Conservation (phyloP, 2,113 vertebrate species). For the Capra hircus region DNA sequence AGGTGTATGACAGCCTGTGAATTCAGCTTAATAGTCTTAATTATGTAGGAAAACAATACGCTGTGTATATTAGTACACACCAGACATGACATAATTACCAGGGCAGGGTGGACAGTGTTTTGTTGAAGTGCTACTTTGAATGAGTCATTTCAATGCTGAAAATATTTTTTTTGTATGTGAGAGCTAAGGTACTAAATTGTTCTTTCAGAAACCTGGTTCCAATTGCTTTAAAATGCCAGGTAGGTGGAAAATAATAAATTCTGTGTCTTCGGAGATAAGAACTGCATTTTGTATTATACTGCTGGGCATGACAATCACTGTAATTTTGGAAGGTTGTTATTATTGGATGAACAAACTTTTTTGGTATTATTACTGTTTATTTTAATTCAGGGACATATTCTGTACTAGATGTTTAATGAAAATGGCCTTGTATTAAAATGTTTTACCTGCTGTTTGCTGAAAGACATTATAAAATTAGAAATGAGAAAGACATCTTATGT, state of each 20-base stretch:
- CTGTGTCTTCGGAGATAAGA: slow-evolving; percentile 65
- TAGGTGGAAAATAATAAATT: slow-evolving; percentile 67
- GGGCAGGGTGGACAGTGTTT: slow-evolving; percentile 73
- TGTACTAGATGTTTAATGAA: slow-evolving; percentile 60
- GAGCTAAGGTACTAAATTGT: slow-evolving; percentile 74
- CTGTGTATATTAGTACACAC: slow-evolving; percentile 73
- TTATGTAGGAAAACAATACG: slow-evolving; percentile 72
- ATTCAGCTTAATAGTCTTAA: slow-evolving; percentile 75
- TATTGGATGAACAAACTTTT: slow-evolving; percentile 69
- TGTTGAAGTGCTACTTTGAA: slow-evolving; percentile 75
- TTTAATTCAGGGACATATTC: slow-evolving; percentile 53
- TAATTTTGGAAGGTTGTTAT: slow-evolving; percentile 67
- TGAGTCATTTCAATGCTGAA: slow-evolving; percentile 76
- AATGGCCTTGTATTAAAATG: slow-evolving; percentile 64
- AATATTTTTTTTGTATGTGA: slow-evolving; percentile 74
- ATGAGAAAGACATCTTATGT: slow-evolving; percentile 46
- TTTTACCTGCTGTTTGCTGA: slow-evolving; percentile 64
- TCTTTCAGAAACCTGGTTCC: slow-evolving; percentile 75
- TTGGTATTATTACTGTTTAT: slow-evolving; percentile 69
- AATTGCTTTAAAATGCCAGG: slow-evolving; percentile 74
- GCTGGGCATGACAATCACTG: slow-evolving; percentile 57
- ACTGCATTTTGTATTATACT: slow-evolving; percentile 58
- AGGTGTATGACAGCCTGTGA: slow-evolving; percentile 53
- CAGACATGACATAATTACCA: slow-evolving; percentile 76
- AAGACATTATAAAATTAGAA: slow-evolving; percentile 56